Evolutionary conservation across 2,797 vertebrate species (phyloP).

Genomic region (Ptychobarbus kaznakovi): DNA sequence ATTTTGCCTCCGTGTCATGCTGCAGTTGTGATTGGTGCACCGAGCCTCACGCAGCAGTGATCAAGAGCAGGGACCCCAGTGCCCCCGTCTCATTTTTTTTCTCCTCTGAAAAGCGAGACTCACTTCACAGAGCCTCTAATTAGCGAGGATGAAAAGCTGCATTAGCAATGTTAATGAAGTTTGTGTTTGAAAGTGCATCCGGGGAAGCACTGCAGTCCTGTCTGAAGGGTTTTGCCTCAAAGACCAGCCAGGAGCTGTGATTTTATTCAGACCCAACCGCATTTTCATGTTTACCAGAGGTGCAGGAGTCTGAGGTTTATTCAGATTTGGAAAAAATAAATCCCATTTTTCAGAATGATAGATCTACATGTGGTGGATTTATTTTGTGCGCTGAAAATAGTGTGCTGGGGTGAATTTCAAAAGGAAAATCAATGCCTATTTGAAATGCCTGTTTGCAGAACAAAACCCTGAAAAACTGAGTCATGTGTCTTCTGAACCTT

Average conservation of each 20-base stretch:
- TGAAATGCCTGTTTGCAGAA: conserved; percentile 27
- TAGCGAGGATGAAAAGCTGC: conserved; percentile 64
- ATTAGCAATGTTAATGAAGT: conserved; percentile 67
- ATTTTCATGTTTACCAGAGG: conserved; percentile 16
- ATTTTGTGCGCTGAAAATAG: neutral
- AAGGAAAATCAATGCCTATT: conserved; percentile 39
- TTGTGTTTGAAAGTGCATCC: conserved; percentile 56
- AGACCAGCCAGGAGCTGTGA: conserved; percentile 10
- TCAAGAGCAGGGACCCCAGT: conserved; percentile 53
- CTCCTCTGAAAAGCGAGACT: conserved; percentile 58
- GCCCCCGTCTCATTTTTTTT: conserved; percentile 49
- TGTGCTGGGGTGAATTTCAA: conserved; percentile 6
- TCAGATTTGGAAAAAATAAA: conserved; percentile 14
- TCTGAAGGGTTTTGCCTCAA: conserved; percentile 44
- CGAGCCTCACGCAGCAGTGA: neutral
- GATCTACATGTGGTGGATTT: conserved; percentile 14
- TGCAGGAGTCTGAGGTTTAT: conserved; percentile 8
- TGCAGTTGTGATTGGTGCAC: conserved; percentile 8
- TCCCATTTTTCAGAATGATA: conserved; percentile 12
- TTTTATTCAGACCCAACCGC: neutral
- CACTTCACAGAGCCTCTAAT: conserved; percentile 65
- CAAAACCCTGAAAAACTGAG: conserved; percentile 4
- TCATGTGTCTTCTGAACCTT: neutral
- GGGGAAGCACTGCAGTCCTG: conserved; percentile 43
- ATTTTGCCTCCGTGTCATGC: conserved; percentile 22